Base-by-base conservation (phyloP, 2,888 invertebrate species). In the Zaprionus lineosus region DNA sequence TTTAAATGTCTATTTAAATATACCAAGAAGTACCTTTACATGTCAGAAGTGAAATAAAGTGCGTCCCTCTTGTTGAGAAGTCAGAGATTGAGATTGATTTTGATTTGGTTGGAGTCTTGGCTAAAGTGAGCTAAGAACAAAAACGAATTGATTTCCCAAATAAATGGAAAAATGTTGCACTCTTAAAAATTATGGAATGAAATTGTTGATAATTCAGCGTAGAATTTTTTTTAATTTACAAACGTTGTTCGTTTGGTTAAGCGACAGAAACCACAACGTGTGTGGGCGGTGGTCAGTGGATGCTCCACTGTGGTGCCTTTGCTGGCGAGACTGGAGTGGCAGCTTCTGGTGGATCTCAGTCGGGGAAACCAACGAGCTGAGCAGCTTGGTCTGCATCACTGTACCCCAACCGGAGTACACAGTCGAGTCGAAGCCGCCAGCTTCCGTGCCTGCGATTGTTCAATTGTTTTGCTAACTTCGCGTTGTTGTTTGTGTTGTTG, bases 401-500 rank as follows among this genome's bases (percentile, higher is more conserved):
- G n/a, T n/a, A n/a, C n/a, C 19, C 5, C 19, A 19, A 19, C 19
- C 19, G 5, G 19, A 19, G 19, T 5, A 5, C 19, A 3, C 3
- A 5, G 19, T 5, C 19, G 19, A 19, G 19, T 19, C 3, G 19
- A 19, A 19, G 60, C 60, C 47, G 39, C 16, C 61, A 66, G 72
- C 72, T 61, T 66, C 72, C 34, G 61, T 50, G 66, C 63, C 62
- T 53, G 67, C 70, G 81, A 83, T 65, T 84, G 83, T 84, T 84
- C 81, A 82, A 84, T 84, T 81, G 85, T 84, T 81, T 82, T 76
- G 84, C 71, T 76, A 76, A 76, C 83, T 74, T 85, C 52, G 39
- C 57, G 64, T 64, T 71, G 76, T 71, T 83, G 64, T 81, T 79
- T 66, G 56, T 78, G 60, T 61, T 66, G 48, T 28, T 76, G 55